Evolutionary conservation across 2,113 vertebrate species (phyloP).

Genomic region (Psittacula cyanocephala): DNA sequence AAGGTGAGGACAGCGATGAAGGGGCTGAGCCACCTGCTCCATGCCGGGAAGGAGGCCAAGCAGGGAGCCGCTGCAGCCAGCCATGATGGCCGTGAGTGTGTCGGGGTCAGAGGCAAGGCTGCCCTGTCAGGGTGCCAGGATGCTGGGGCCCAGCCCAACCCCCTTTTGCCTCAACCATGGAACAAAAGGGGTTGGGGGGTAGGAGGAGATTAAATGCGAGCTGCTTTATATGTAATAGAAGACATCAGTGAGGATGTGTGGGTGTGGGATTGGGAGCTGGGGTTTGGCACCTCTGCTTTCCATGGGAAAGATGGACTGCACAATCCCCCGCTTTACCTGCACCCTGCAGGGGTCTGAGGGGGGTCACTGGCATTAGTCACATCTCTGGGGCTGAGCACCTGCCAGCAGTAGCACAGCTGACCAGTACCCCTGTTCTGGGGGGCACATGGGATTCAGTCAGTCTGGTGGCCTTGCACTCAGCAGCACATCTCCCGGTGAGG

Average conservation of each 20-base stretch:
- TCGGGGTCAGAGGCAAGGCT: fast-evolving
- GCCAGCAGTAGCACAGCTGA: fast-evolving
- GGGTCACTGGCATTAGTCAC: fast-evolving
- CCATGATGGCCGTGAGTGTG: not conserved
- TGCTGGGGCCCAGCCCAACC: fast-evolving
- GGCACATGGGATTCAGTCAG: fast-evolving
- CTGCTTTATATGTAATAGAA: not conserved
- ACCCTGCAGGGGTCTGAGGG: too few relatives aligned
- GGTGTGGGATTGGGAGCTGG: not conserved
- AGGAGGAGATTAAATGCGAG: not conserved
- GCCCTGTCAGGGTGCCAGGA: fast-evolving
- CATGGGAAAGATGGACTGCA: too few relatives aligned
- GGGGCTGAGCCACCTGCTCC: not conserved
- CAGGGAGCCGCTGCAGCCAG: not conserved
- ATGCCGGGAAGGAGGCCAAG: not conserved
- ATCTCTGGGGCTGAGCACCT: not conserved
- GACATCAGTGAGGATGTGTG: fast-evolving
- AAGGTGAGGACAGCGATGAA: not conserved
- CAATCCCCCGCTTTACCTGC: fast-evolving
- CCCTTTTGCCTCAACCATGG: too few relatives aligned
- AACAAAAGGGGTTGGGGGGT: fast-evolving
- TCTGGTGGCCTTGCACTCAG: not conserved
- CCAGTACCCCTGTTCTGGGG: fast-evolving
- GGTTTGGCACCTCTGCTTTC: not conserved
- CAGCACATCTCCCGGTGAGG: not conserved